These are phyloP conservation scores for Coryphaenoides rupestris DNA, from an alignment of 2,113 vertebrate species.

Conservation along the genomic window DNA sequence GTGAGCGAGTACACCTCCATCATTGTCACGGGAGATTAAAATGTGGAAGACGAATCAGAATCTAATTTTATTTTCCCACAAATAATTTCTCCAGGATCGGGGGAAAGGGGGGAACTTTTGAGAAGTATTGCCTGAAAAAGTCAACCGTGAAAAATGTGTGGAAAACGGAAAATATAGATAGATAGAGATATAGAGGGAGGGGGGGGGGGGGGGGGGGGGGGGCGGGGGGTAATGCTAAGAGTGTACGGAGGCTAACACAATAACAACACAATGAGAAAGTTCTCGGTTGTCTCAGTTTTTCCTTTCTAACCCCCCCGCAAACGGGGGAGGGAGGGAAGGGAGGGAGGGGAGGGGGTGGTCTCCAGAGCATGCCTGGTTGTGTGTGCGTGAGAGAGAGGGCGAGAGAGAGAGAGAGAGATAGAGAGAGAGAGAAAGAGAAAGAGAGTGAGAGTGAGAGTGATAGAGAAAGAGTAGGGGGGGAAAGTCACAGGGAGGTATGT, in stretches of 20 bases:
- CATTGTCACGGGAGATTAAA: not conserved
- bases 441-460: not conserved
- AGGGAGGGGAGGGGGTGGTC: no score
- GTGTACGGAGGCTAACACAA: no score
- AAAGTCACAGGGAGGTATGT: constrained; percentile 7
- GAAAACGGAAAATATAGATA: no score
- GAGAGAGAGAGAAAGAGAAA: not conserved
- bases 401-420: not conserved
- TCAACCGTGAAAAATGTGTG: no score
- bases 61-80: not conserved
- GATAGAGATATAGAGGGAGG: no score
- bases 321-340: no score
- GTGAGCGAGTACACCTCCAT: not conserved
- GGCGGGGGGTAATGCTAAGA: no score
- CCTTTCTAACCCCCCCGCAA: not conserved
- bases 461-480: not conserved
- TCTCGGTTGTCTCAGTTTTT: not conserved
- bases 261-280: no score
- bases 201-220: constrained; percentile 42
- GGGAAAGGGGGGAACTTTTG: no score
- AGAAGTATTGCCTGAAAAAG: no score
- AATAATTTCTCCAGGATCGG: no score
- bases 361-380: constrained; percentile 1
- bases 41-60: not conserved
- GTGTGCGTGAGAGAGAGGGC: not conserved